phyloP scores from a whole-genome alignment of 2,888 invertebrate species.

The Cataglyphis altisquamis region DNA sequence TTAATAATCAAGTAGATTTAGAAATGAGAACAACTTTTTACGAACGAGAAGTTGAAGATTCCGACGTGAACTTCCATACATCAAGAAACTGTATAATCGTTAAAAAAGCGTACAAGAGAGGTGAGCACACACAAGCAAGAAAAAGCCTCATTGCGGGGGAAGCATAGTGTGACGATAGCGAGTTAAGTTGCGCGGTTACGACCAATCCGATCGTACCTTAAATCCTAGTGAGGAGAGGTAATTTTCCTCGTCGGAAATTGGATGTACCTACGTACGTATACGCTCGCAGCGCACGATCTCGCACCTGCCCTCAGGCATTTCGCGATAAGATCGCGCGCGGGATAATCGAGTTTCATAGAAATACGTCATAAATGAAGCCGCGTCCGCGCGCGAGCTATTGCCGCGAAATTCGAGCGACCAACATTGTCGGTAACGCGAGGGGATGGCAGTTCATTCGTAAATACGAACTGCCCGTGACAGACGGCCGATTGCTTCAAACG shows the following conservation, averaged over 20 bases:
- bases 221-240: constrained; percentile 74
- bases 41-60: constrained; percentile 1
- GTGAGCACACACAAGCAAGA: constrained; percentile 9
- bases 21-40: neutral
- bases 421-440: neutral
- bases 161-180: constrained; percentile 51
- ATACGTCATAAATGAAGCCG: constrained; percentile 71
- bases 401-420: constrained; percentile 69
- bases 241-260: constrained; percentile 83
- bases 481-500: constrained; percentile 40
- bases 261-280: constrained; percentile 72
- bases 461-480: constrained; percentile 35
- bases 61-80: constrained; percentile 1
- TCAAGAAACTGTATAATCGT: constrained; percentile 2
- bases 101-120: neutral
- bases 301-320: constrained; percentile 72
- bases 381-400: constrained; percentile 71
- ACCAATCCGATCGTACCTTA: constrained; percentile 72
- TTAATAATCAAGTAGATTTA: neutral
- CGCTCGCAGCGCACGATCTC: constrained; percentile 68
- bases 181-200: constrained; percentile 80
- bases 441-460: constrained; percentile 19
- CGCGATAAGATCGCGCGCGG: constrained; percentile 75
- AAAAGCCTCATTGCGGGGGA: constrained; percentile 48
- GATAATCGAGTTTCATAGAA: constrained; percentile 80